Percentiles rank a stretch among this genome's conserved stretches.
Conservation (phyloP, 2,888 invertebrate genomes). For the Pardosa pseudoannulata region DNA sequence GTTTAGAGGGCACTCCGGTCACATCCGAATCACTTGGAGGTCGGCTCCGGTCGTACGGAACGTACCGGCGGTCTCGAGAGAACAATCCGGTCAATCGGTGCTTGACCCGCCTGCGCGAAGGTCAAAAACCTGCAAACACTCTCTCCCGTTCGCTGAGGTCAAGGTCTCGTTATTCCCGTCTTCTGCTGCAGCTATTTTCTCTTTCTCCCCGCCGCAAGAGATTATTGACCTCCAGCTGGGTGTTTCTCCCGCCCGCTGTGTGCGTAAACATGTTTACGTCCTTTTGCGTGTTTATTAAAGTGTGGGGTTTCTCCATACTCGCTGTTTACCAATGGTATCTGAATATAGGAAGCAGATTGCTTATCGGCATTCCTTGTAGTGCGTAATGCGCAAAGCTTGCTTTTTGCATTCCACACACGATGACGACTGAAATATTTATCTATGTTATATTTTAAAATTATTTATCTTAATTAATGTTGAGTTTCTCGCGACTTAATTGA, state of each 20-base stretch:
- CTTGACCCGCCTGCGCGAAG: not conserved
- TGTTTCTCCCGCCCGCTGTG: not conserved
- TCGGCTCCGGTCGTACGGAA: not conserved
- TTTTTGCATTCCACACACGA: no score
- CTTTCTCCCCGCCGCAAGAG: not conserved
- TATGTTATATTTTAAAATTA: no score
- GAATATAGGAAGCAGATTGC: no score
- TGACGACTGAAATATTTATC: no score
- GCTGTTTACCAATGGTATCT: no score
- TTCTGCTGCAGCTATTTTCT: not conserved
- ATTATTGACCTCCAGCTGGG: not conserved
- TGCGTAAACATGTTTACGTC: not conserved
- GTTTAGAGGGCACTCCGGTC: conserved; percentile 1
- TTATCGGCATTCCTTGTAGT: no score
- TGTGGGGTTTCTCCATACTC: not conserved
- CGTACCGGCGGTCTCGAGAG: not conserved
- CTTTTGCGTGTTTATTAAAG: not conserved
- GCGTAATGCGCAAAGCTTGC: no score
- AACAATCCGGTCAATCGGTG: not conserved
- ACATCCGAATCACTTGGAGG: not conserved
- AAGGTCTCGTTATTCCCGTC: not conserved
- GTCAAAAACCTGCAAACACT: conserved; percentile 13
- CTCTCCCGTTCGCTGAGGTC: not conserved
- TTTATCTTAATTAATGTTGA: no score
- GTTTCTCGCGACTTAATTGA: no score